Conservation (phyloP, 2,797 vertebrate species). For the Enteromius treurensis region DNA sequence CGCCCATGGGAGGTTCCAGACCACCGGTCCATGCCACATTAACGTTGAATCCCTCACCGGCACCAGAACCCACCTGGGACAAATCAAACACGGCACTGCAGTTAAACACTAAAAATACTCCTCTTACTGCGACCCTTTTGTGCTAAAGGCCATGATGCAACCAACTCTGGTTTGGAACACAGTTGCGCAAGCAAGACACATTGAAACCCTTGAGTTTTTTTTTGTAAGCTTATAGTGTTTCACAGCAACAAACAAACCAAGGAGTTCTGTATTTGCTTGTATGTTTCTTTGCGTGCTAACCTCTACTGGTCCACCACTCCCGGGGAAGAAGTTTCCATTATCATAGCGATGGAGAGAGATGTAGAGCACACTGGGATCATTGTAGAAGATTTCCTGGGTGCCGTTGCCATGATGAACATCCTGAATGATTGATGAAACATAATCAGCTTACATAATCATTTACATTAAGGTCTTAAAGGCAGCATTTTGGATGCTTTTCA, state of each 20-base stretch:
- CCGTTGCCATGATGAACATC: conserved; percentile 97
- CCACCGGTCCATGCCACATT: conserved; percentile 94
- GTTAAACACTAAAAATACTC: background rate
- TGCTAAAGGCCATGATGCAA: background rate
- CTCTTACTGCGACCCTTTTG: background rate
- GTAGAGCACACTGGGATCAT: conserved; percentile 90
- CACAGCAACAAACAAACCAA: background rate
- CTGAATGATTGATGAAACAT: conserved; percentile 65
- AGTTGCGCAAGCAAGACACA: background rate
- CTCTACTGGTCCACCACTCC: conserved; percentile 90
- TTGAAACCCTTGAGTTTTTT: background rate
- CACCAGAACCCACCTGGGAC: conserved; percentile 86
- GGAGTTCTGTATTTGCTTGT: background rate
- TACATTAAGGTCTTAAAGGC: background rate
- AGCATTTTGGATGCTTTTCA: background rate
- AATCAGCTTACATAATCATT: background rate
- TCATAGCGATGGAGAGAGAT: conserved; percentile 96
- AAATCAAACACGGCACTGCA: background rate
- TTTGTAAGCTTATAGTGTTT: background rate
- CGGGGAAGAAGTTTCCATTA: conserved; percentile 93
- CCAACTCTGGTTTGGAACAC: background rate
- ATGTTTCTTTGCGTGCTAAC: conserved; percentile 66
- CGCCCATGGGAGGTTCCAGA: conserved; percentile 95
- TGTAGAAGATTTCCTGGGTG: conserved; percentile 95
- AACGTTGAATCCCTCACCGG: conserved; percentile 91